Evolutionary conservation across 2,888 invertebrate species (phyloP), one percentile per base, ranked within the genome.

Genomic region (Andrena fulva): DNA sequence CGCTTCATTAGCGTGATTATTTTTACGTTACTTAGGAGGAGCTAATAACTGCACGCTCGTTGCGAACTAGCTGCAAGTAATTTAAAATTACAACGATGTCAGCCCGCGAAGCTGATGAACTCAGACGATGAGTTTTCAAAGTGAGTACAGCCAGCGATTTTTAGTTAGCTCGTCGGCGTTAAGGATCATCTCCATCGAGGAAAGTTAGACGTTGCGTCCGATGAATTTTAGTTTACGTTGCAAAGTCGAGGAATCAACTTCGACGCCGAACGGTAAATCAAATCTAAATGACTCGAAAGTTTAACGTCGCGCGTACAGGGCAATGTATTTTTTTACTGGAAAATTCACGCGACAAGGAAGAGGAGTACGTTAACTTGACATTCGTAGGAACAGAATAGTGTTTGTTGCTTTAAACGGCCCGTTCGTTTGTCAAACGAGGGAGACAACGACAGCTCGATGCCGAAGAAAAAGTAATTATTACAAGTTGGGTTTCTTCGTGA

Each of bases 51-150:
- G 64, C 27, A 27, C 63, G 48, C 59, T 33, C 24, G 54, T 62
- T 29, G 66, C 70, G 6, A 67, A 75, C 60, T 70, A 56, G 62
- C 75, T 20, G 54, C 77, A 27, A 62, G 82, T 77, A 82, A 77
- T 73, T 82, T 82, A 59, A 82, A 82, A 82, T 82, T 82, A 82
- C 72, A 77, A 72, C 56, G 77, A 72, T 73, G 76, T 77, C 77
- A 73, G 77, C 35, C 29, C 48, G n/a, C 77, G 62, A 52, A 77
- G 77, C 74, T 82, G 64, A 83, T 74, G 77, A 82, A 82, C 73
- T 77, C 67, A 27, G 31, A 10, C 62, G 69, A 73, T 60, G 77
- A 83, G 77, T 83, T 83, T 70, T 29, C 68, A 48, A 82, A 77
- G 82, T 56, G 77, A 50, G 50, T 35, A 42, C 27, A 16, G 72